Evolutionary conservation across 2,888 invertebrate genomes (phyloP).

Genomic region (Gari tellinella): DNA sequence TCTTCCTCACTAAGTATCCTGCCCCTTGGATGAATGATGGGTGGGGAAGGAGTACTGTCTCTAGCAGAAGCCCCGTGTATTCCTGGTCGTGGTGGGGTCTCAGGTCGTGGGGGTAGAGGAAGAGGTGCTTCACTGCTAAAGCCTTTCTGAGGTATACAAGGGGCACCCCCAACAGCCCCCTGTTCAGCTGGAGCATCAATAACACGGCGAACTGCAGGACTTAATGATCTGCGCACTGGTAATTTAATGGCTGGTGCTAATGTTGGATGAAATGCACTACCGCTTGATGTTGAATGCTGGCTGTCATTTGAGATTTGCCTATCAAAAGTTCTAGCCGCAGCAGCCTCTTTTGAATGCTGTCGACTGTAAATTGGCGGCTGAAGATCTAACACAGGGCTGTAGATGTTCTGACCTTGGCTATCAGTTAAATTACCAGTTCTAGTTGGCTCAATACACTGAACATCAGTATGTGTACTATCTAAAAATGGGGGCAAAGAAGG

Average conservation of each 20-base stretch:
- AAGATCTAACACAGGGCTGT: slow-evolving; percentile 51
- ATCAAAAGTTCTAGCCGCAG: slow-evolving; percentile 19
- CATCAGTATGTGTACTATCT: slow-evolving; percentile 11
- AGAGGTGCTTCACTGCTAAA: slow-evolving; percentile 12
- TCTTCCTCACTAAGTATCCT: slow-evolving; percentile 77
- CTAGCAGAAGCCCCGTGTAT: slow-evolving; percentile 28
- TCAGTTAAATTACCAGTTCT: slow-evolving; percentile 35
- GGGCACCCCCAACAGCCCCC: slow-evolving; percentile 45
- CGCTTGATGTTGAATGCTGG: slow-evolving; percentile 26
- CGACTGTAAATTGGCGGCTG: slow-evolving; percentile 55
- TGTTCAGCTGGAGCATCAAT: slow-evolving; percentile 35
- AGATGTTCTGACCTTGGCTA: slow-evolving; percentile 54
- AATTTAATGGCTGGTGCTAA: slow-evolving; percentile 21
- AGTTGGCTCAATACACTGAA: slow-evolving; percentile 14
- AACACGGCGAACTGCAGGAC: slow-evolving; percentile 44
- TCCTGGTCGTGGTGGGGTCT: slow-evolving; percentile 49
- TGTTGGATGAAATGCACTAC: slow-evolving; percentile 12
- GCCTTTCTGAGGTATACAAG: slow-evolving; percentile 30
- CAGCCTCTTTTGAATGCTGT: slow-evolving; percentile 43
- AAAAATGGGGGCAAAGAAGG: slow-evolving; percentile 52
- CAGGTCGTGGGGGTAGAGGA: slow-evolving; percentile 34
- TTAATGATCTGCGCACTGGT: slow-evolving; percentile 43
- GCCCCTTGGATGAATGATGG: slow-evolving; percentile 67
- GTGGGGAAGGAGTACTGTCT: slow-evolving; percentile 66
- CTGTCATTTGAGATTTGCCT: slow-evolving; percentile 56